These are phyloP conservation scores for Choristoneura fumiferana DNA, from an alignment of 1,140 invertebrate genomes.

Conservation along the genomic window DNA sequence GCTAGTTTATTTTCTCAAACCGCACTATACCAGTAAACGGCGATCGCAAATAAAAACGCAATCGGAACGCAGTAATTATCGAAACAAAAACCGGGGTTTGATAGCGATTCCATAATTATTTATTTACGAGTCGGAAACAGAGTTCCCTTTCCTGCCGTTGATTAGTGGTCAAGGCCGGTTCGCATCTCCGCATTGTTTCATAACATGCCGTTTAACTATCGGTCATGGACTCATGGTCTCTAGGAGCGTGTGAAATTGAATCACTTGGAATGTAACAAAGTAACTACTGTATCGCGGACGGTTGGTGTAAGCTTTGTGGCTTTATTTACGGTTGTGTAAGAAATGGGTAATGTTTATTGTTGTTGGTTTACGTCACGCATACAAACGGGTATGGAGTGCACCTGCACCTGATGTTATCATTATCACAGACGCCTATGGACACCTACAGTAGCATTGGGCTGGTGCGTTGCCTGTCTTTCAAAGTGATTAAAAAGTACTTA, in stretches of 20 bases:
- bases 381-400: too few species aligned
- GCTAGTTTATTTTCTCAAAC: too few species aligned
- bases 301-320: neutral
- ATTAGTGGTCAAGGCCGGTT: constrained; percentile 10
- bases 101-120: constrained; percentile 6
- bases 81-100: constrained; percentile 3
- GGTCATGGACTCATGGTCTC: constrained; percentile 13
- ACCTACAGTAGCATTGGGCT: too few species aligned
- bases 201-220: neutral
- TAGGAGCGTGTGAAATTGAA: constrained; percentile 16
- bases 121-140: constrained; percentile 2
- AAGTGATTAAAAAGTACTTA: too few species aligned
- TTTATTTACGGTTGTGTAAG: too few species aligned
- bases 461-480: too few species aligned
- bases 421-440: too few species aligned
- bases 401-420: too few species aligned
- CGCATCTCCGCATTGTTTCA: neutral
- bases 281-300: neutral
- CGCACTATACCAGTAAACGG: too few species aligned
- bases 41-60: too few species aligned
- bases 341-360: too few species aligned
- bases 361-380: too few species aligned
- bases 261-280: neutral
- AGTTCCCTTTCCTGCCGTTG: constrained; percentile 7
- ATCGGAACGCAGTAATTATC: neutral